A percentile compares a stretch with the other conserved stretches of the same genome.
phyloP scores from a whole-genome alignment of 2,888 invertebrate species.

The Leptinotarsa peninsularis region DNA sequence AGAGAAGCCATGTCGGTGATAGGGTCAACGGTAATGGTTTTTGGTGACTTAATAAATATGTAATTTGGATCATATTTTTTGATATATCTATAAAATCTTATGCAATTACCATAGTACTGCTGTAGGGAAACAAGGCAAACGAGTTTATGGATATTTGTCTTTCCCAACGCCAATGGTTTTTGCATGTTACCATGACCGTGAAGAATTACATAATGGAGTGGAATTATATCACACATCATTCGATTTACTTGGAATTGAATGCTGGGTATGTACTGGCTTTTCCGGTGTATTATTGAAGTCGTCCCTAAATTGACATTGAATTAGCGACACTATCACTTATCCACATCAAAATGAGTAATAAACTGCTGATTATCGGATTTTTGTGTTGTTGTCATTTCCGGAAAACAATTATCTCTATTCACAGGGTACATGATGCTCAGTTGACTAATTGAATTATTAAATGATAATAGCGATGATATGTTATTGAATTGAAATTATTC shows the following conservation, averaged over 20 bases:
- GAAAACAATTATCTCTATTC: conserved; percentile 11
- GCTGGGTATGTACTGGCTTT: conserved; percentile 42
- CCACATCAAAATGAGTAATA: conserved; percentile 22
- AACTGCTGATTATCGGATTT: conserved; percentile 27
- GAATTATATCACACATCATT: conserved; percentile 51
- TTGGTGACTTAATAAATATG: no score
- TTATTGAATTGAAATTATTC: no score
- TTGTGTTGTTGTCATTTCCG: conserved; percentile 20
- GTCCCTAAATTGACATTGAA: conserved; percentile 53
- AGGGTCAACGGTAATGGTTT: no score
- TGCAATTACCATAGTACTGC: no score
- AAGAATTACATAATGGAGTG: conserved; percentile 54
- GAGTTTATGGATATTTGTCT: neutral
- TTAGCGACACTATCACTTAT: conserved; percentile 41
- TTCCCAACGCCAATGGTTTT: conserved; percentile 37
- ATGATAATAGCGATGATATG: no score
- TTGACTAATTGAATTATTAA: neutral
- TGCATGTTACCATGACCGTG: conserved; percentile 56
- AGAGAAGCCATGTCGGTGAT: no score
- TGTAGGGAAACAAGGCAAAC: no score
- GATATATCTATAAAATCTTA: no score
- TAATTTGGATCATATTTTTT: no score
- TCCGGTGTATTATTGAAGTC: conserved; percentile 53
- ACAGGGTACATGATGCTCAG: neutral
- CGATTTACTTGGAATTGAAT: conserved; percentile 50